Base-by-base conservation (phyloP, 1,140 invertebrate species). In the Eciton burchellii region DNA sequence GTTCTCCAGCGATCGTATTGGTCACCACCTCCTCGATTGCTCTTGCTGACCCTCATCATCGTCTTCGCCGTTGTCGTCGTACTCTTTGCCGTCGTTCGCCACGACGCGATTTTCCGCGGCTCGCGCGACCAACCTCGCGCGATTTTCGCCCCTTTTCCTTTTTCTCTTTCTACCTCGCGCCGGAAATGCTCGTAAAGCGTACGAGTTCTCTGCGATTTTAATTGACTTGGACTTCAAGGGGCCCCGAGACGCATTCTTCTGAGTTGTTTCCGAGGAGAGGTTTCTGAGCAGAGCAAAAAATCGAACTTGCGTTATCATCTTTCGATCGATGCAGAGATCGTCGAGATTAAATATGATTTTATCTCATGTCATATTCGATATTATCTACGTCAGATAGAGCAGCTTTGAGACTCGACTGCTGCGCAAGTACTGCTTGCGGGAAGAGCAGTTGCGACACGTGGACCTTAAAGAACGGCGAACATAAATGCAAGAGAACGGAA, bases 1-100 rank as follows among this genome's bases (percentile, higher is more conserved):
- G 82, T 81, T 88, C 88, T 84, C 87, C 88, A 74, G 47, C 74
- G 82, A 87, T 83, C 87, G 88, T 85, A 89, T 91, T 91, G 90
- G 90, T 85, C 89, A 89, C 84, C 88, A 84, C 84, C 86, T 87
- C 88, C 76, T 81, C 85, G 84, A 87, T 89, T 62, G 73, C 57
- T 88, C 70, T 70, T 81, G 60, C n/a, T 79, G 71, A 76, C 65
- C 19, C 76, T 47, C 68, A 59, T 72, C 8, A 41, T 54, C 56
- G 56, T 41, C 77, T 52, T 35, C 35, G 45, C 73, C 12, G 19
- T 68, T 43, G 19, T 35, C 35, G 35, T 35, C 35, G 35, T 35
- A n/a, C n/a, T n/a, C n/a, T n/a, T n/a, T 35, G 35, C 6, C 35
- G 35, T 3, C 35, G 35, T 35, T 81, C 12, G 26, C 68, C 56